Conservation (phyloP, 2,113 vertebrate genomes). For the Lycocorax pyrrhopterus region DNA sequence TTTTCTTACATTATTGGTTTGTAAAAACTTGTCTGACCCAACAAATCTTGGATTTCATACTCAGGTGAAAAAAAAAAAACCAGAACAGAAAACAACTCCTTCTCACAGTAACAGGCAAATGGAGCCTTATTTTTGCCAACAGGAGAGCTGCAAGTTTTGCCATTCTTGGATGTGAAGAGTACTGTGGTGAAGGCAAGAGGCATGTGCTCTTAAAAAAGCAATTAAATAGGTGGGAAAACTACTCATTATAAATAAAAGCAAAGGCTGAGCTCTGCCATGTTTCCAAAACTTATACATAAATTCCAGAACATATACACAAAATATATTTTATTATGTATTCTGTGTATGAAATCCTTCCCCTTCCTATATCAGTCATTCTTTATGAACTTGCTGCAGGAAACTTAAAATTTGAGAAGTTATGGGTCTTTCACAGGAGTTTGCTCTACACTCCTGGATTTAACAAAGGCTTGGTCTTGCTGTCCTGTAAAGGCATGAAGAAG, state of each 20-base stretch:
- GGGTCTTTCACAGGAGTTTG: background rate
- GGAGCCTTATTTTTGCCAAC: background rate
- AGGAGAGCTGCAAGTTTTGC: background rate
- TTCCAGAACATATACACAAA: background rate
- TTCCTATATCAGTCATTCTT: background rate
- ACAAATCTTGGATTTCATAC: background rate
- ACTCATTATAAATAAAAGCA: background rate
- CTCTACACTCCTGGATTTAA: background rate
- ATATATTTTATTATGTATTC: background rate
- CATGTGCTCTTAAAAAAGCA: background rate
- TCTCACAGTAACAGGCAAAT: background rate
- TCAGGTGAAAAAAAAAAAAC: background rate
- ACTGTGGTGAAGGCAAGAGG: background rate
- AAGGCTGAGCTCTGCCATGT: background rate
- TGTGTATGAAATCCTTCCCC: background rate
- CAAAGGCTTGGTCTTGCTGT: accelerated
- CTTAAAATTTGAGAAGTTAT: background rate
- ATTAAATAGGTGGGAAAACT: background rate
- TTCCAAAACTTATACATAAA: background rate
- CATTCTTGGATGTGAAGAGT: background rate
- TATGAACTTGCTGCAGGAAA: background rate
- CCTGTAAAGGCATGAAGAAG: accelerated
- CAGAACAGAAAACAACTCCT: accelerated
- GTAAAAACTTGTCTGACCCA: background rate
- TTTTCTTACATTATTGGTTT: background rate